A percentile compares a stretch with the other conserved stretches of the same genome.
Evolutionary conservation across 2,888 invertebrate genomes (phyloP).

Genomic region (Aphodius sticticus): DNA sequence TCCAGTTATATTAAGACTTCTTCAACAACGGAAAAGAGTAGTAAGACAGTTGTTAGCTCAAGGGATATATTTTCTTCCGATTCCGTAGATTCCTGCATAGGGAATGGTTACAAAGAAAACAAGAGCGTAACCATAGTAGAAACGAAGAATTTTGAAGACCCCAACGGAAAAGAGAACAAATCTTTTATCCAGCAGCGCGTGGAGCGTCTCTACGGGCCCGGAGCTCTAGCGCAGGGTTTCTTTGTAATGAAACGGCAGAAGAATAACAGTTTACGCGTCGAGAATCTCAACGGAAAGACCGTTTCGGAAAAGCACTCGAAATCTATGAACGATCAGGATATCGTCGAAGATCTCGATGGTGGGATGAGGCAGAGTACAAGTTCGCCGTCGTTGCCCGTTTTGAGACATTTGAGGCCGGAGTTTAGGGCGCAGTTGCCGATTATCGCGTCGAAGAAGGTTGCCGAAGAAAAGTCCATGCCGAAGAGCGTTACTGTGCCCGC

Average conservation of each 20-base stretch:
- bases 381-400: constrained; percentile 72
- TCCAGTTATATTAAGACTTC: constrained; percentile 48
- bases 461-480: constrained; percentile 46
- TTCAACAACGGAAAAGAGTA: constrained; percentile 20
- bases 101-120: constrained; percentile 43
- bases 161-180: constrained; percentile 62
- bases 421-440: constrained; percentile 85
- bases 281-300: constrained; percentile 27
- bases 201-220: constrained; percentile 87
- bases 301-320: constrained; percentile 48
- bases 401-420: constrained; percentile 84
- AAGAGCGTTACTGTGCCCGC: constrained; percentile 57
- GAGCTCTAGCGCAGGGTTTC: constrained; percentile 85
- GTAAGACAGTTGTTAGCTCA: constrained; percentile 40
- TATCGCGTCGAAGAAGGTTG: constrained; percentile 67
- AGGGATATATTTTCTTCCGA: constrained; percentile 51
- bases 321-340: constrained; percentile 48
- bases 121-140: constrained; percentile 32
- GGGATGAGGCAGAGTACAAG: constrained; percentile 57
- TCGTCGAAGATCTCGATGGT: constrained; percentile 50
- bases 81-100: constrained; percentile 54
- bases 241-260: constrained; percentile 70
- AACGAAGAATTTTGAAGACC: constrained; percentile 45
- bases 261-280: constrained; percentile 38
- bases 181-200: constrained; percentile 90